Percentiles rank a stretch among this genome's conserved stretches.
These are phyloP conservation scores for Aelia acuminata DNA, from an alignment of 2,888 invertebrate genomes.

Conservation along the genomic window DNA sequence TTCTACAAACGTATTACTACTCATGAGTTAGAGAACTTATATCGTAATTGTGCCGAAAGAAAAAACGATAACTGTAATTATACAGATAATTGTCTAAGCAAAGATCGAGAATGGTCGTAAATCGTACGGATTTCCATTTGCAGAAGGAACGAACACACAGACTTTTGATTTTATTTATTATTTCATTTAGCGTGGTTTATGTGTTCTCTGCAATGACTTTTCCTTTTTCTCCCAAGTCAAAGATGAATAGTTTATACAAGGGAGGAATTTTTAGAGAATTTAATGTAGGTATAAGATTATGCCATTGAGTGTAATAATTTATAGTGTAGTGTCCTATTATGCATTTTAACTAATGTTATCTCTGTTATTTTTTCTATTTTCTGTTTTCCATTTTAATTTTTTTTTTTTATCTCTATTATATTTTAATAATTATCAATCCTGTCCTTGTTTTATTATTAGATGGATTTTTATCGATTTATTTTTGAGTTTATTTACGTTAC, in stretches of 20 bases:
- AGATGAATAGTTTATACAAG: not conserved
- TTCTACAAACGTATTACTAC: not conserved
- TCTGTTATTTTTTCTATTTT: not conserved
- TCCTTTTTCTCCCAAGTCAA: not conserved
- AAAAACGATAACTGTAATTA: not conserved
- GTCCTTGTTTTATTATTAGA: too few species aligned
- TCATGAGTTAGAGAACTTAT: not conserved
- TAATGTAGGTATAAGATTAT: not conserved
- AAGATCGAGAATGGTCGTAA: too few species aligned
- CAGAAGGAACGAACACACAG: too few species aligned
- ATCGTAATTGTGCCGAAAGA: not conserved
- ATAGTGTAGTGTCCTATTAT: not conserved
- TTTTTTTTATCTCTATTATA: too few species aligned
- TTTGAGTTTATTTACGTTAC: too few species aligned
- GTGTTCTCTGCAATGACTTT: too few species aligned
- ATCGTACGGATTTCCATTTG: too few species aligned
- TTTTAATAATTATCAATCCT: too few species aligned
- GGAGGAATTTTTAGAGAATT: not conserved
- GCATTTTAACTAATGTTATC: not conserved
- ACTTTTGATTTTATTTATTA: too few species aligned
- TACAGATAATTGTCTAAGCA: too few species aligned
- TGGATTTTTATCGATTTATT: too few species aligned
- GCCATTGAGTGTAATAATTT: not conserved
- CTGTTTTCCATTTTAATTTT: not conserved
- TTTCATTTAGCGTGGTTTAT: too few species aligned